Evolutionary conservation across 2,113 vertebrate genomes (phyloP), one percentile per base, ranked within the genome.

Genomic region (Scophthalmus maximus): DNA sequence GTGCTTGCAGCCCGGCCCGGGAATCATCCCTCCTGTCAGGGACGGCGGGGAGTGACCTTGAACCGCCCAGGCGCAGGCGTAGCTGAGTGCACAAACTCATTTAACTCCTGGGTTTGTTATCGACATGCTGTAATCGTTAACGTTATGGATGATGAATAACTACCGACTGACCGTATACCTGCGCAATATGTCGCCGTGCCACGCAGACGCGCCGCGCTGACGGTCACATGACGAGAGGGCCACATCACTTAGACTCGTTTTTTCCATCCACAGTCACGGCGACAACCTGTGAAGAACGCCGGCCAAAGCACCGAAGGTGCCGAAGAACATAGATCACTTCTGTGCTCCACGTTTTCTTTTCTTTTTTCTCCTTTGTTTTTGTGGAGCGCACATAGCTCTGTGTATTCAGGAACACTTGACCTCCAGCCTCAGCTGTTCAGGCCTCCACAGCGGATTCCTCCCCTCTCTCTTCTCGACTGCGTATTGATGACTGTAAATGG

Each of bases 81-180:
- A 84, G 87, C 88, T 88, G 89, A 88, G 86, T 90, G 86, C 91
- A 92, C 92, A 91, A 90, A 93, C 92, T 93, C 92, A 93, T 93
- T 94, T 91, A 91, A 90, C 91, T 86, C 85, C 85, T 46, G 82
- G 86, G 82, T 86, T 89, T 87, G 82, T 87, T 93, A 94, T 93
- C 87, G 92, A 93, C 92, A 87, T 82, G 86, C 91, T 90, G 91
- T 92, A 90, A 92, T 93, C 85, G 81, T 91, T 93, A 92, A 91
- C 92, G 90, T 93, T 87, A 91, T 79, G 78, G 91, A 93, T 91
- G 91, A 93, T 90, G 88, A 92, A 92, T 90, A 92, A 89, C 86
- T 88, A 91, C 92, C 81, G 86, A 89, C 88, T 76, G 83, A n/a
- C 82, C 70, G 62, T 76, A 76, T 83, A 91, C 91, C 88, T 84